phyloP scores from a whole-genome alignment of 92 coral and sea anemone genomes.

The Palythoa grandis region DNA sequence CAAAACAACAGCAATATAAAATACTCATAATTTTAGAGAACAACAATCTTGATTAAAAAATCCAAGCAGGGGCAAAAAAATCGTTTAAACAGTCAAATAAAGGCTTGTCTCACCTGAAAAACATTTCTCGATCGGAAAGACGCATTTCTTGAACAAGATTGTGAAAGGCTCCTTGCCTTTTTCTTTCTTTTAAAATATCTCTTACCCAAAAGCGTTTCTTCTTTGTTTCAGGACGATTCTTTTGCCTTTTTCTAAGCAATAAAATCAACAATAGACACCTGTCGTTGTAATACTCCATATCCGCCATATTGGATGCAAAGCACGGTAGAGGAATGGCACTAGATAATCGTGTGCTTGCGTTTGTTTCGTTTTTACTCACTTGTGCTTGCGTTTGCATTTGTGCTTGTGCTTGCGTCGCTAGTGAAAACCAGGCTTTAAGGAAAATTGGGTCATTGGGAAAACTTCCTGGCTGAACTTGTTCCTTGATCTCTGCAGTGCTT shows the following conservation, averaged over 20 bases:
- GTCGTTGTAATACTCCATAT: neutral
- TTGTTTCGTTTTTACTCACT: too few relatives aligned
- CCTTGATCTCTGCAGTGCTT: constrained; percentile 47
- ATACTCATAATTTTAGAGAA: constrained; percentile 6
- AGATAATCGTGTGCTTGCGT: constrained; percentile 2
- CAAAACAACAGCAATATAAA: constrained; percentile 14
- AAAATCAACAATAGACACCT: constrained; percentile 32
- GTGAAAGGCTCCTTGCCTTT: constrained; percentile 24
- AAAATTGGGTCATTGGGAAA: constrained; percentile 41
- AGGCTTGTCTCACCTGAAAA: constrained; percentile 14
- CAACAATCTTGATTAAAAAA: constrained; percentile 14
- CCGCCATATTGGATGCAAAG: constrained; percentile 21
- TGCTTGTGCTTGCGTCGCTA: neutral
- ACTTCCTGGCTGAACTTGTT: constrained; percentile 6
- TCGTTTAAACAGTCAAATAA: constrained; percentile 18
- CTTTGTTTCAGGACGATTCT: constrained; percentile 5
- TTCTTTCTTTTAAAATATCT: constrained; percentile 35
- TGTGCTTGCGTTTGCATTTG: too few relatives aligned
- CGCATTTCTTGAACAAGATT: constrained; percentile 34
- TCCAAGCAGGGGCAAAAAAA: constrained; percentile 16
- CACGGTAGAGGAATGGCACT: constrained; percentile 23
- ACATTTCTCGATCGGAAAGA: constrained; percentile 17
- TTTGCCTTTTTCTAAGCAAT: constrained; percentile 30
- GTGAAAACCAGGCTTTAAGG: constrained; percentile 26
- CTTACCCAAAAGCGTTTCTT: constrained; percentile 32